These are phyloP conservation scores for Hoplias malabaricus DNA, from an alignment of 2,113 vertebrate species.

Conservation along the genomic window DNA sequence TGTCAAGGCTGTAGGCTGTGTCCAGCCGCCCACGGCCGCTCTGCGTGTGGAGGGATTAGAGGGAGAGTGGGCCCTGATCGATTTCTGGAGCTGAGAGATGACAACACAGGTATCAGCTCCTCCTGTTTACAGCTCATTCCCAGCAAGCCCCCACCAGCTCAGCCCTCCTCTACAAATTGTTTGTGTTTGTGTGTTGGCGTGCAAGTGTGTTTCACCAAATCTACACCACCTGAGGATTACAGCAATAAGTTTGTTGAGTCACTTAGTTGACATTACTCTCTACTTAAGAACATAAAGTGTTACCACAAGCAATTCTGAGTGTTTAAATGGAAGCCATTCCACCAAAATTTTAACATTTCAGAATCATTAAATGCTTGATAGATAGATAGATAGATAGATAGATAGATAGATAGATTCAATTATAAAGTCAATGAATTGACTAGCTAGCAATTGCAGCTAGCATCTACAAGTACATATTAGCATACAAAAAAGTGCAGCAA, in stretches of 20 bases:
- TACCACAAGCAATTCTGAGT: too few relatives aligned
- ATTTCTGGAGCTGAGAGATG: constrained; percentile 65
- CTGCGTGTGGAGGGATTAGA: constrained; percentile 56
- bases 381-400: too few relatives aligned
- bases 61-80: constrained; percentile 59
- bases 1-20: constrained; percentile 37
- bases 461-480: too few relatives aligned
- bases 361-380: too few relatives aligned
- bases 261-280: too few relatives aligned
- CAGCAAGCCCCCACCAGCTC: constrained; percentile 33
- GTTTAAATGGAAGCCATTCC: too few relatives aligned
- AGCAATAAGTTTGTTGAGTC: not conserved
- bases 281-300: too few relatives aligned
- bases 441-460: too few relatives aligned
- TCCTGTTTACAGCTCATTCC: constrained; percentile 61
- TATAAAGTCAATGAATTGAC: too few relatives aligned
- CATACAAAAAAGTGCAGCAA: too few relatives aligned
- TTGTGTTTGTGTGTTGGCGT: constrained; percentile 22
- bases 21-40: constrained; percentile 45
- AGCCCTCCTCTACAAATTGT: constrained; percentile 23
- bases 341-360: too few relatives aligned
- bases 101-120: constrained; percentile 61
- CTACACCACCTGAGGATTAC: constrained; percentile 1
- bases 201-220: constrained; percentile 32
- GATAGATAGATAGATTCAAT: too few relatives aligned